These are phyloP conservation scores for Muscicapa striata DNA, from an alignment of 2,797 vertebrate genomes.

Conservation along the genomic window DNA sequence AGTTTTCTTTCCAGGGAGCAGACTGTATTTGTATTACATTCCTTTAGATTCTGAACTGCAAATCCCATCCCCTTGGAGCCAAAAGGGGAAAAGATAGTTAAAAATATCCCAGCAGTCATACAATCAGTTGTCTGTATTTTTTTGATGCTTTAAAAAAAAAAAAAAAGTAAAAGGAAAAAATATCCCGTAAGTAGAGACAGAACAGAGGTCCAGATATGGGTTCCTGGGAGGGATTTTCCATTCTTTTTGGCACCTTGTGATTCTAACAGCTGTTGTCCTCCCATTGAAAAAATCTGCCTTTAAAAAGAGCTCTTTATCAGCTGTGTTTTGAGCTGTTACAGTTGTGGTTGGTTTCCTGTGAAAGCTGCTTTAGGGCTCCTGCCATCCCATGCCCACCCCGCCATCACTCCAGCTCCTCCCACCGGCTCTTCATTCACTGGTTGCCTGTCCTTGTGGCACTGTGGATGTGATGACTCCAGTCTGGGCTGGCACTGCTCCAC, in stretches of 20 bases:
- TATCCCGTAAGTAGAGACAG: constrained; percentile 25
- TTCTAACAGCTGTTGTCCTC: constrained; percentile 31
- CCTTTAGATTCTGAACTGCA: constrained; percentile 54
- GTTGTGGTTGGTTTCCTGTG: constrained; percentile 31
- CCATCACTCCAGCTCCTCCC: constrained; percentile 36
- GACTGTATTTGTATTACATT: constrained; percentile 25
- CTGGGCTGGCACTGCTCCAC: constrained; percentile 48
- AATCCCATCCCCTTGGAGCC: constrained; percentile 20
- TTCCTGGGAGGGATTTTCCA: constrained; percentile 28
- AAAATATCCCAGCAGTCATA: constrained; percentile 66
- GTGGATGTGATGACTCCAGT: constrained; percentile 74
- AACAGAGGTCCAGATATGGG: constrained; percentile 44
- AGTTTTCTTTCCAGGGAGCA: constrained; percentile 37
- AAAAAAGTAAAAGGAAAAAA: background rate
- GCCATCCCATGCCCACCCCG: constrained; percentile 44
- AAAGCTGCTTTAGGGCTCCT: constrained; percentile 25
- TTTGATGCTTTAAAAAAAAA: background rate
- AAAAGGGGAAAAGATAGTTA: constrained; percentile 35
- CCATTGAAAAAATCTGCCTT: constrained; percentile 47
- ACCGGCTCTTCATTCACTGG: constrained; percentile 74
- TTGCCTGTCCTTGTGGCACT: constrained; percentile 75
- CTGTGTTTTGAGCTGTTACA: constrained; percentile 16
- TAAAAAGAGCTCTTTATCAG: constrained; percentile 32
- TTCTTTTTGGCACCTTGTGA: constrained; percentile 57
- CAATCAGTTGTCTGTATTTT: constrained; percentile 77